phyloP scores from a whole-genome alignment of 2,797 vertebrate genomes.

The Chelon labrosus region DNA sequence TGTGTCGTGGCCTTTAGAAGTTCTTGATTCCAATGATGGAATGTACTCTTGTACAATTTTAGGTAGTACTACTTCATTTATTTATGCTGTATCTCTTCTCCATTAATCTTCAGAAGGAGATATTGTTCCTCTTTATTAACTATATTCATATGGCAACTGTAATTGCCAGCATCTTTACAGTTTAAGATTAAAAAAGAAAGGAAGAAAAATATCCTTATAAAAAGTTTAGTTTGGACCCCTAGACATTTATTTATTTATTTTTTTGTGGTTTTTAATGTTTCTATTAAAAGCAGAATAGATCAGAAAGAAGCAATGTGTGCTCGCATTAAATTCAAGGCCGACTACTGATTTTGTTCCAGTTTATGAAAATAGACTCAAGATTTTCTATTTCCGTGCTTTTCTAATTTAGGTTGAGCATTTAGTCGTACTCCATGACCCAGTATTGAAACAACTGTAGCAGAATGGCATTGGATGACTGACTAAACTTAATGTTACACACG shows the following conservation, averaged over 20 bases:
- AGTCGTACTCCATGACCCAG: slow-evolving; percentile 18
- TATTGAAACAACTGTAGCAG: slow-evolving; percentile 11
- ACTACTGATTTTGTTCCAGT: slow-evolving; percentile 19
- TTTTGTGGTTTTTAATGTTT: background rate
- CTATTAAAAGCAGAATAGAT: background rate
- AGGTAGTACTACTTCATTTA: background rate
- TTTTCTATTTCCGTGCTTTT: slow-evolving; percentile 34
- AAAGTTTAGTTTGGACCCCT: background rate
- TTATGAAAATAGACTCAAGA: slow-evolving; percentile 24
- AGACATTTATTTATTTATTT: too few species aligned
- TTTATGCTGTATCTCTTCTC: background rate
- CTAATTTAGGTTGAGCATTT: slow-evolving; percentile 37
- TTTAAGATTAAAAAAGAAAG: background rate
- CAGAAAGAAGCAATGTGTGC: background rate
- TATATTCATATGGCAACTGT: background rate
- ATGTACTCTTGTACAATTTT: background rate
- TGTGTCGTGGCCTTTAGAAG: too few species aligned
- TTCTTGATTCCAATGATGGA: background rate
- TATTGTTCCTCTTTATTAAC: background rate
- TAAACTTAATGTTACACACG: background rate
- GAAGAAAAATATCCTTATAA: background rate
- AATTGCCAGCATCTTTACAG: background rate
- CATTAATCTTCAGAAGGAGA: background rate
- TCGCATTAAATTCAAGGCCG: background rate
- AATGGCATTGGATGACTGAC: background rate